Evolutionary conservation across 1,140 invertebrate genomes (phyloP), one percentile per base, ranked within the genome.

Genomic region (Rhizoglyphus robini): DNA sequence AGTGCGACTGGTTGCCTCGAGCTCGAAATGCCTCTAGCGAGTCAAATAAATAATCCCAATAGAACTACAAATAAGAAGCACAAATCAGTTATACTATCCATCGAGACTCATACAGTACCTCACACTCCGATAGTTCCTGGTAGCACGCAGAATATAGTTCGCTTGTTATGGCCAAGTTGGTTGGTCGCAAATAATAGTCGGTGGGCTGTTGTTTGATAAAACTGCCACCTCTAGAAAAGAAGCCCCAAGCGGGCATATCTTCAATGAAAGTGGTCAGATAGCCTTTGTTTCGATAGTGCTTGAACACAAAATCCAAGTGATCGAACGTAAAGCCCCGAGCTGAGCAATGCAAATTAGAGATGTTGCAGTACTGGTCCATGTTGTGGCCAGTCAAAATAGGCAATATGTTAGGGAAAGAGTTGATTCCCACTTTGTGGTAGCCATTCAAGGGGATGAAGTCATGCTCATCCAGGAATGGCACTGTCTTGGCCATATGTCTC

Each of bases 381-480:
- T n/a, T n/a, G n/a, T n/a, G n/a, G 4, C 77, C 77, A 1, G 72
- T 69, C 23, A 79, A 60, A n/a, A 78, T 64, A 0, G 78, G 71
- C 2, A 76, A 65, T 30, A 79, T 64, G 70, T 79, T 79, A 0
- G 77, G 77, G 59, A 74, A 75, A 3, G 78, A 78, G 63, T 79
- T 79, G 46, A 77, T 74, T 4, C 72, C 78, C 2, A 78, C 72
- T 72, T 79, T 79, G 34, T 73, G 74, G 62, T 74, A 75, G 1
- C 79, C 79, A 30, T 57, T 13, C 20, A 57, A 57, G 13, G 51
- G 11, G 13, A 13, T 11, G 29, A 57, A 57, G 23, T 57, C 13
- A 23, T 57, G 51, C 23, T 57, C 23, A 11, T 11, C 23, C 13
- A 57, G 23, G 13, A 57, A 57, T 13, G 51, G 20, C 23, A 11